Base-by-base conservation (phyloP, 2,113 vertebrate species). In the Lasiurus cinereus region DNA sequence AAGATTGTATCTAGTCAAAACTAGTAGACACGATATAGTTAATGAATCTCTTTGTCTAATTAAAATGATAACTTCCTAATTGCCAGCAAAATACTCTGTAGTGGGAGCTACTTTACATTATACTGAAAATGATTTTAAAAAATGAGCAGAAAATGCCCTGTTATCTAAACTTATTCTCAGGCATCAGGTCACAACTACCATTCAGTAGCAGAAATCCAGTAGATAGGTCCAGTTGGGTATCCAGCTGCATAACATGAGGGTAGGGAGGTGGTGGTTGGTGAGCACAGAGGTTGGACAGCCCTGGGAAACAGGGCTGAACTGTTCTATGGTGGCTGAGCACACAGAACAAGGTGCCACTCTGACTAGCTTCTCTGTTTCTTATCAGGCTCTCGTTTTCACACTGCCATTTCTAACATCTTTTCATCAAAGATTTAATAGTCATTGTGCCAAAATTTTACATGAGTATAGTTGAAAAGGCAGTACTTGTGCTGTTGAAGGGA, bases 61-160 rank as follows among this genome's bases (percentile, higher is more conserved):
- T 94, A 43, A 91, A 92, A 77, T 19, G 82, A 31, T 85, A 77
- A 6, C 9, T 92, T 88, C 21, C 5, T 88, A 22, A 88, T 29
- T 82, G 5, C 8, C 24, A 43, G 39, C 15, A 90, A 84, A 96
- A 54, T 92, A 31, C 24, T 89, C 33, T 90, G 33, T 2, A 29
- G 8, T 64, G 19, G 69, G 22, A 64, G 1, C 18, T 92, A 69
- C 4, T 70, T 83, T 62, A 88, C 18, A 62, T 87, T 59, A 72
- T 93, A 27, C 56, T 31, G n/a, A 83, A 93, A 69, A 19, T 15
- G 14, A 39, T 39, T 39, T 7, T 84, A 50, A 73, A 62, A 8
- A 52, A 56, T 66, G 8, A 82, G 1, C 12, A 93, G 77, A 90
- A 80, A 78, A 79, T 14, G 56, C 7, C 13, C 33, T 62, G 8